Base-by-base conservation (phyloP, 2,888 invertebrate species). In the Xestia ashworthii region DNA sequence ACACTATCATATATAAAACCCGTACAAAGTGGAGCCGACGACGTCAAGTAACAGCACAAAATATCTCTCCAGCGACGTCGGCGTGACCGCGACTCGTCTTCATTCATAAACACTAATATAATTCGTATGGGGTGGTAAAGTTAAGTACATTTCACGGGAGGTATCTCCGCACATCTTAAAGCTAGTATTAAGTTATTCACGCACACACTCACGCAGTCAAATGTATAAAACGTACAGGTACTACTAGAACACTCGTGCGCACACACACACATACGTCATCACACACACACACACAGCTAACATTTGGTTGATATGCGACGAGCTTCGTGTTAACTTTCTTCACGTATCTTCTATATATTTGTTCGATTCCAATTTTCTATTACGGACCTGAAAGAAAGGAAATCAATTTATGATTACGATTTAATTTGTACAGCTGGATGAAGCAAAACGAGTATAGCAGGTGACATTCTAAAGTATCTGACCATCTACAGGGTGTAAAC, bases 301-400 rank as follows among this genome's bases (percentile, higher is more conserved):
- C 86, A 87, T 90, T 91, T 88, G 91, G 89, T 90, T 87, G 90
- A 88, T 89, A 90, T 87, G 89, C 86, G 88, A 89, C 88, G 86
- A 89, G 85, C 84, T 87, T 81, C 86, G 83, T 88, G 82, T 82
- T 80, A 81, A 62, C 38, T 71, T 67, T 58, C 70, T 81, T 81
- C 80, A 78, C 87, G 58, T 81, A 71, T 76, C 73, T 87, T 87
- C 78, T 88, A 71, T 80, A 64, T 71, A 71, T 89, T 89, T 89
- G 89, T 91, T 91, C 90, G 71, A 80, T 80, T 81, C 58, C 66
- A 65, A 71, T 81, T 73, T 65, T 67, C 12, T 81, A 53, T 70
- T 16, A 44, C 41, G 53, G 11, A 74, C 58, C 87, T 88, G 87
- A 66, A 86, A 83, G 5, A 16, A 67, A 22, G 0, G 5, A 48